Percentiles rank a stretch among this genome's conserved stretches.
phyloP scores from a whole-genome alignment of 1,140 invertebrate genomes.

The Episyrphus balteatus region DNA sequence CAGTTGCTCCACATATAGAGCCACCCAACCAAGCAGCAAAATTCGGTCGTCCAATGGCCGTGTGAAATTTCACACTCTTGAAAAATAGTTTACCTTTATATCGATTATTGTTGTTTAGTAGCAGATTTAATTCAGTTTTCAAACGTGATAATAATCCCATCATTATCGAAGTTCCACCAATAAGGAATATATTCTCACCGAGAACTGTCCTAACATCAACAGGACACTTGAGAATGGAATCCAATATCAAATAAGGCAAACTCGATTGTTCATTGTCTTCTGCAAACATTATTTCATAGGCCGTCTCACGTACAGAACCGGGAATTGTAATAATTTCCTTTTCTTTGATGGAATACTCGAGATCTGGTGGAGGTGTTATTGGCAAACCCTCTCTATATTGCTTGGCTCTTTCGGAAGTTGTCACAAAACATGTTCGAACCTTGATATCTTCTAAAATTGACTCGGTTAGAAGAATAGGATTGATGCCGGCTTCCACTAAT shows the following conservation, averaged over 20 bases:
- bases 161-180: constrained; percentile 73
- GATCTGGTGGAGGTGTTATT: constrained; percentile 43
- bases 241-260: constrained; percentile 71
- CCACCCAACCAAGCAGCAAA: constrained; percentile 78
- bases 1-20: constrained; percentile 72
- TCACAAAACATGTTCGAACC: constrained; percentile 73
- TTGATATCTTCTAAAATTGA: constrained; percentile 57
- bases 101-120: constrained; percentile 45
- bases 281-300: constrained; percentile 75
- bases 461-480: constrained; percentile 41
- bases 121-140: constrained; percentile 56
- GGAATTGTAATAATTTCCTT: constrained; percentile 48
- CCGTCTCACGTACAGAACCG: constrained; percentile 62
- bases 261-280: constrained; percentile 73
- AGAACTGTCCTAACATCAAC: constrained; percentile 61
- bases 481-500: constrained; percentile 35
- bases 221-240: constrained; percentile 66
- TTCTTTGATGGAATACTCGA: constrained; percentile 63
- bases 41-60: constrained; percentile 68
- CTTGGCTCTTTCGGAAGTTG: constrained; percentile 55
- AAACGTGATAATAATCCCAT: constrained; percentile 68
- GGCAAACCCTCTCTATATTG: constrained; percentile 42
- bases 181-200: constrained; percentile 70
- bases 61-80: constrained; percentile 65
- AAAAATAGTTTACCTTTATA: constrained; percentile 52